A percentile compares a stretch with the other conserved stretches of the same genome.
These are phyloP conservation scores for Brachionus manjavacas DNA, from an alignment of 1,140 invertebrate genomes.

Conservation along the genomic window DNA sequence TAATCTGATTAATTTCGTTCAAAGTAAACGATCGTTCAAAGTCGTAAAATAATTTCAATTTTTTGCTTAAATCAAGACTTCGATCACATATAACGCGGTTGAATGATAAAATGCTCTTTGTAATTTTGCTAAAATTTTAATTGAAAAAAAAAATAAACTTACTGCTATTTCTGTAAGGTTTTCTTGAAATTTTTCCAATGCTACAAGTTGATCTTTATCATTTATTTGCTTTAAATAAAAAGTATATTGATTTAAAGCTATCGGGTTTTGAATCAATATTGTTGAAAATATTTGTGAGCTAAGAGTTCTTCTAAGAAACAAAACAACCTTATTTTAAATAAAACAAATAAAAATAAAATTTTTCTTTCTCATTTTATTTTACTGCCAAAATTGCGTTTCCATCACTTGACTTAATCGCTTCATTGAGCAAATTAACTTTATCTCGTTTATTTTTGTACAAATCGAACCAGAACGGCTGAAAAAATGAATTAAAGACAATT, in stretches of 20 bases:
- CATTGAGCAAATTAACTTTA: conserved; percentile 6
- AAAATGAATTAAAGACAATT: not conserved
- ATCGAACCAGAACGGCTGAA: not conserved
- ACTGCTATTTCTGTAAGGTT: not conserved
- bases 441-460: conserved; percentile 32
- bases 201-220: not conserved
- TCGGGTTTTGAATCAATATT: not conserved
- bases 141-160: not conserved
- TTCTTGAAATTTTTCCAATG: conserved; percentile 11
- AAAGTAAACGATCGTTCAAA: not conserved
- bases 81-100: not conserved
- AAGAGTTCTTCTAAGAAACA: not conserved
- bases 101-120: not conserved
- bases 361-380: not conserved
- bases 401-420: not conserved
- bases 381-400: conserved; percentile 13
- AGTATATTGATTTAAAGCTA: conserved; percentile 8
- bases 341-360: not conserved
- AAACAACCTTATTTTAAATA: not conserved
- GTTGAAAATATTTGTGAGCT: not conserved
- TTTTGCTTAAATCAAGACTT: not conserved
- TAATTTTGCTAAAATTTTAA: not conserved
- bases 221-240: conserved; percentile 28
- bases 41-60: not conserved
- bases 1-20: not conserved